These are phyloP conservation scores for Furcula furcula DNA, from an alignment of 2,888 invertebrate genomes.

Conservation along the genomic window DNA sequence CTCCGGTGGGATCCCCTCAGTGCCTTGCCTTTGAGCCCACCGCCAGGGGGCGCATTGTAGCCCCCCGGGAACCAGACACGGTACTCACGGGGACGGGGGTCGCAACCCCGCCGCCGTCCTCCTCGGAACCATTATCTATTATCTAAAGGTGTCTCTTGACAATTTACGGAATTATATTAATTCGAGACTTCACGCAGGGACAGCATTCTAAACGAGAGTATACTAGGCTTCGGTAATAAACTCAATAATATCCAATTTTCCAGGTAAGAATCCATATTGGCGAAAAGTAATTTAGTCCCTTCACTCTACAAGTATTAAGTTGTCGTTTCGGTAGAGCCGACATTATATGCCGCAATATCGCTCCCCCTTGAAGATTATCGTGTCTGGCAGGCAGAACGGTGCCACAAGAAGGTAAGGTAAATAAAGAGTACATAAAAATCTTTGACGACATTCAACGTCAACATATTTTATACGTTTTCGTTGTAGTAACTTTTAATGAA, in stretches of 20 bases:
- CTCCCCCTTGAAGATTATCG: constrained; percentile 50
- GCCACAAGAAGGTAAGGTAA: constrained; percentile 22
- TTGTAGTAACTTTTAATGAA: neutral
- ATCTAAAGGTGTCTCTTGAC: too few species aligned
- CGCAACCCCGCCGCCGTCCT: too few species aligned
- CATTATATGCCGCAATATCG: constrained; percentile 54
- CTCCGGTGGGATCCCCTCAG: too few species aligned
- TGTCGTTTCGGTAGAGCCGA: constrained; percentile 43
- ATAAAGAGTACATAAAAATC: constrained; percentile 8
- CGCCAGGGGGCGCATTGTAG: too few species aligned
- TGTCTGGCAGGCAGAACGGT: constrained; percentile 38
- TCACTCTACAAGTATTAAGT: constrained; percentile 44
- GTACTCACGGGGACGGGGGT: too few species aligned
- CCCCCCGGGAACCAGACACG: too few species aligned
- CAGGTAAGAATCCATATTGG: constrained; percentile 14
- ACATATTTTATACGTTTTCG: neutral
- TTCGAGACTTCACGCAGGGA: too few species aligned
- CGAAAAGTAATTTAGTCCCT: constrained; percentile 49
- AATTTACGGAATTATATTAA: too few species aligned
- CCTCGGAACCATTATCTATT: too few species aligned
- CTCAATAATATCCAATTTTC: neutral
- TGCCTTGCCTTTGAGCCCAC: too few species aligned
- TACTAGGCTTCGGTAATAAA: too few species aligned
- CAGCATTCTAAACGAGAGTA: too few species aligned
- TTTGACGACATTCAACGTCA: neutral